Percentiles rank a stretch among this genome's conserved stretches.
Conservation (phyloP, 2,888 invertebrate genomes). For the Seira musarum region DNA sequence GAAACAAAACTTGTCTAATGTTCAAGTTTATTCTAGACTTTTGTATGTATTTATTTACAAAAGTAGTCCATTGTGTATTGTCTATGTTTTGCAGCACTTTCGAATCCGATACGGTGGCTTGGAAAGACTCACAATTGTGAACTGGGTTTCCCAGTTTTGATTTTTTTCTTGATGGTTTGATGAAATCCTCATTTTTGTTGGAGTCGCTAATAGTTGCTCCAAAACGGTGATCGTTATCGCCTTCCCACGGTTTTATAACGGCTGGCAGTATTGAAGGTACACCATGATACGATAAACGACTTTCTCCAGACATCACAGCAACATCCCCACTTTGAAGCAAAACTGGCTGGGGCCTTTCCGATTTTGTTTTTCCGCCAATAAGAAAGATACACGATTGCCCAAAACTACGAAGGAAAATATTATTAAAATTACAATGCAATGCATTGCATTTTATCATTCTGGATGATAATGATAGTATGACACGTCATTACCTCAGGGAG, state of each 20-base stretch:
- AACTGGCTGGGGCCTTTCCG: slow-evolving; percentile 80
- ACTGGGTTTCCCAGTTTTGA: slow-evolving; percentile 18
- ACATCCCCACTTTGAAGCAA: slow-evolving; percentile 92
- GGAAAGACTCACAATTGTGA: slow-evolving; percentile 21
- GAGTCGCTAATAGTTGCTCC: neutral
- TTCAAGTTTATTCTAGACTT: slow-evolving; percentile 93
- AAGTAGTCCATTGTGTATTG: slow-evolving; percentile 74
- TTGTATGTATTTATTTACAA: slow-evolving; percentile 78
- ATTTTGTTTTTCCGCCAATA: slow-evolving; percentile 85
- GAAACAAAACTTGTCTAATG: slow-evolving; percentile 88
- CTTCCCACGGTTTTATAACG: slow-evolving; percentile 74
- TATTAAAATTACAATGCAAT: slow-evolving; percentile 7
- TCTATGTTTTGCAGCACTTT: slow-evolving; percentile 1
- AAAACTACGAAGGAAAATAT: slow-evolving; percentile 78
- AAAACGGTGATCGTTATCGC: slow-evolving; percentile 49
- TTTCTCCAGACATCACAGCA: slow-evolving; percentile 88
- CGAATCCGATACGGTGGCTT: neutral
- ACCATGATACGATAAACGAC: slow-evolving; percentile 92
- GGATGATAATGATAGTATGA: too few species aligned
- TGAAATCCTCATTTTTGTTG: neutral
- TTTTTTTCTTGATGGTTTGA: slow-evolving; percentile 10
- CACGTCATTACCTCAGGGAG: slow-evolving; percentile 84
- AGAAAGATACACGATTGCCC: slow-evolving; percentile 96
- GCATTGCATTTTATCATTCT: slow-evolving; percentile 2
- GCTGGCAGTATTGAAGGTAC: slow-evolving; percentile 87